Conservation (phyloP, 2,113 vertebrate species). For the Aix galericulata region DNA sequence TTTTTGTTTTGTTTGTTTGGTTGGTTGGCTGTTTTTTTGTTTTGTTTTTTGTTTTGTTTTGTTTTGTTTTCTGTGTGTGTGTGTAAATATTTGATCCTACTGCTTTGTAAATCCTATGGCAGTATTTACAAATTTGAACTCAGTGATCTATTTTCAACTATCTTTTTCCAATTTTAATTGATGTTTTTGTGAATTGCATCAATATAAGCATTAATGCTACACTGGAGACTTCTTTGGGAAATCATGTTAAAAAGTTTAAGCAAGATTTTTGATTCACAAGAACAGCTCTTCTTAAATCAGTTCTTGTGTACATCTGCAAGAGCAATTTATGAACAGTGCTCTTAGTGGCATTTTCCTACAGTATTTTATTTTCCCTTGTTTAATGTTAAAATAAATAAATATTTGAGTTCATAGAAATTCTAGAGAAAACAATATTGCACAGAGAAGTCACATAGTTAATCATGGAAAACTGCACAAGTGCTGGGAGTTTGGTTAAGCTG, state of each 20-base stretch:
- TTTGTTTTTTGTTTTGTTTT: too few species aligned
- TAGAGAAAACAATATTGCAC: background rate
- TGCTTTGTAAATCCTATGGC: background rate
- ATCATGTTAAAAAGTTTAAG: background rate
- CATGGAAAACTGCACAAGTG: background rate
- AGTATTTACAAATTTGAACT: background rate
- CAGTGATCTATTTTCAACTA: background rate
- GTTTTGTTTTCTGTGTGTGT: background rate
- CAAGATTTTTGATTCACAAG: background rate
- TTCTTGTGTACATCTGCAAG: slow-evolving; percentile 12
- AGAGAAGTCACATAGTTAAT: slow-evolving; percentile 31
- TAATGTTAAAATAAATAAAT: slow-evolving; percentile 55
- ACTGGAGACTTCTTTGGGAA: background rate
- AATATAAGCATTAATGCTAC: background rate
- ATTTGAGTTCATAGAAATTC: slow-evolving; percentile 20
- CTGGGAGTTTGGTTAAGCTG: background rate
- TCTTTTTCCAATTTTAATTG: background rate
- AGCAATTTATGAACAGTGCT: background rate
- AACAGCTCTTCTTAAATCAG: background rate
- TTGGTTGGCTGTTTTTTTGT: too few species aligned
- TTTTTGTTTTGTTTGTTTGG: too few species aligned
- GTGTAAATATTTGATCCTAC: background rate
- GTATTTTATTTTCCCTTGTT: slow-evolving; percentile 39
- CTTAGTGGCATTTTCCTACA: slow-evolving; percentile 1
- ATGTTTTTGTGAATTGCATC: background rate